Percentiles rank a stretch among this genome's conserved stretches.
These are phyloP conservation scores for Nycteola revayana DNA, from an alignment of 2,888 invertebrate species.

Conservation along the genomic window DNA sequence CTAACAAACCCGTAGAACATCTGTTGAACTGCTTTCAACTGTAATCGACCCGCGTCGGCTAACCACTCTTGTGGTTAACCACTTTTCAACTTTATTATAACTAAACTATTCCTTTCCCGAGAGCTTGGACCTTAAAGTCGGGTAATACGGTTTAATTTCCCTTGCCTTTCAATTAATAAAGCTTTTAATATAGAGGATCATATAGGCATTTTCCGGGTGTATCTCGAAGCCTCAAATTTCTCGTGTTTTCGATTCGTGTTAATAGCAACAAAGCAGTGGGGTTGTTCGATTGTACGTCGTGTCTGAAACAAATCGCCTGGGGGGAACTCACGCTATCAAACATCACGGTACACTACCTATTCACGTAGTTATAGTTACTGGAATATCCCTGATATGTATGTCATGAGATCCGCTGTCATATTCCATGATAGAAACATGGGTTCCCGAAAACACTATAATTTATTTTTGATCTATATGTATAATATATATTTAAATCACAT, in stretches of 20 bases:
- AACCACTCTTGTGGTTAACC: constrained; percentile 25
- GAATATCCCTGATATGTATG: too few relatives aligned
- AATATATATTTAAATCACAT: too few relatives aligned
- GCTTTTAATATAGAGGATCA: constrained; percentile 22
- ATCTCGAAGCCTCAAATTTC: constrained; percentile 22
- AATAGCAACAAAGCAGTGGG: constrained; percentile 21
- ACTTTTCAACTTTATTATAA: constrained; percentile 20
- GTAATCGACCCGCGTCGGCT: constrained; percentile 24
- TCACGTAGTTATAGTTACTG: constrained; percentile 13
- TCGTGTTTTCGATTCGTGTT: constrained; percentile 26
- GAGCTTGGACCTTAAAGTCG: constrained; percentile 3
- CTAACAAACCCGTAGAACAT: constrained; percentile 14
- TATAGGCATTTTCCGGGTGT: constrained; percentile 20
- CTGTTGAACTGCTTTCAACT: constrained; percentile 20
- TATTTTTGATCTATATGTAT: too few relatives aligned
- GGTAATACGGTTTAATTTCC: constrained; percentile 12
- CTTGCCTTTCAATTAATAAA: constrained; percentile 16
- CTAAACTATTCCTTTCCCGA: constrained; percentile 7
- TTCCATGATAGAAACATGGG: too few relatives aligned
- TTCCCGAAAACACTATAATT: too few relatives aligned
- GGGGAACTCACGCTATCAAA: constrained; percentile 1
- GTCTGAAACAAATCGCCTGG: constrained; percentile 18
- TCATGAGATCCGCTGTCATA: neutral
- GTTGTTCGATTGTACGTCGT: constrained; percentile 8
- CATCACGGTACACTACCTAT: too few relatives aligned